A percentile compares a stretch with the other conserved stretches of the same genome.
Evolutionary conservation across 2,113 vertebrate species (phyloP).

Genomic region (Notechis scutatus): DNA sequence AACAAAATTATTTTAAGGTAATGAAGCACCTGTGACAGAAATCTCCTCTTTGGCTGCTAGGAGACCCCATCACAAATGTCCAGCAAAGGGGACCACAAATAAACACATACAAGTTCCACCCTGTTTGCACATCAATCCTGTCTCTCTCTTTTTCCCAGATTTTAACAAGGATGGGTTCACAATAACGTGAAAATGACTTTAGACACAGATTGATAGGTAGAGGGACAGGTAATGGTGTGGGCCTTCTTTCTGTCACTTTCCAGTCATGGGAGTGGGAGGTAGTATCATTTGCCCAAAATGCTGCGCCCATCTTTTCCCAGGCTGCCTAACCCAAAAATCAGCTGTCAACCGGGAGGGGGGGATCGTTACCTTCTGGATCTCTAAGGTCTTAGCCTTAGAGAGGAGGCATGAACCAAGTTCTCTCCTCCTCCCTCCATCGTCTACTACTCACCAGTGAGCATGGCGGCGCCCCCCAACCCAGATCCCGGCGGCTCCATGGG

Average conservation of each 20-base stretch:
- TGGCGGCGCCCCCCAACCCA: slow-evolving; percentile 42
- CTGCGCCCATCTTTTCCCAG: not conserved
- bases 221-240: not conserved
- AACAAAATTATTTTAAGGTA: not conserved
- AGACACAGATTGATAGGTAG: not conserved
- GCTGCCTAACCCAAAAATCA: not conserved
- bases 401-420: not conserved
- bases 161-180: not conserved
- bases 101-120: not conserved
- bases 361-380: not conserved
- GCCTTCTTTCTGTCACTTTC: not conserved
- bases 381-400: not conserved
- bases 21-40: not conserved
- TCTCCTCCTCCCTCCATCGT: not conserved
- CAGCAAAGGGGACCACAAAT: not conserved
- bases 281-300: not conserved
- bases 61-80: not conserved
- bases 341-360: not conserved
- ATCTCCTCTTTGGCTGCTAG: not conserved
- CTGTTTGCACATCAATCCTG: not conserved
- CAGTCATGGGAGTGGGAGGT: not conserved
- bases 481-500: slow-evolving; percentile 65
- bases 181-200: not conserved
- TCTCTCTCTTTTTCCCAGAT: not conserved
- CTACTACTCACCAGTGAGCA: slow-evolving; percentile 56